A percentile compares a stretch with the other conserved stretches of the same genome.
Conservation (phyloP, 2,888 invertebrate species). For the Drosophila phalerata region DNA sequence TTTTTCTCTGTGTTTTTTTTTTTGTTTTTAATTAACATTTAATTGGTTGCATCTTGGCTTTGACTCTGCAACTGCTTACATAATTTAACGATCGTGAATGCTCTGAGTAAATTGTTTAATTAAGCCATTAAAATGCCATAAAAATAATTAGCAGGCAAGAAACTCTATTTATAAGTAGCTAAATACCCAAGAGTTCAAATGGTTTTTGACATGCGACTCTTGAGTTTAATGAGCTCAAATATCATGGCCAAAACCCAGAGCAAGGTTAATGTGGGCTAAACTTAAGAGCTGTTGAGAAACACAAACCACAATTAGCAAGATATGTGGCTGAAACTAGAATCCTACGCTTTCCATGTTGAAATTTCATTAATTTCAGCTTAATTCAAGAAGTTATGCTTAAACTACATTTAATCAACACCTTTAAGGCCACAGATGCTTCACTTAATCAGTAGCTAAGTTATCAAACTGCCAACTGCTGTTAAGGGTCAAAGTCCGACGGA, state of each 20-base stretch:
- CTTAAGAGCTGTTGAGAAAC: slow-evolving; percentile 27
- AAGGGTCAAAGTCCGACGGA: slow-evolving; percentile 14
- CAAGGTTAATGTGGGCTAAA: slow-evolving; percentile 41
- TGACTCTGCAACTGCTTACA: slow-evolving; percentile 56
- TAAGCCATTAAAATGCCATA: slow-evolving; percentile 78
- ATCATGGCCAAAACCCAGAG: slow-evolving; percentile 23
- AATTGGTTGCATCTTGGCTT: slow-evolving; percentile 75
- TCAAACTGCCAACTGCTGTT: neutral
- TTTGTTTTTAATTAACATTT: slow-evolving; percentile 71
- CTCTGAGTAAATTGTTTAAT: slow-evolving; percentile 77
- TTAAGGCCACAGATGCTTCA: slow-evolving; percentile 2
- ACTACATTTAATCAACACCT: slow-evolving; percentile 21
- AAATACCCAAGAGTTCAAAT: slow-evolving; percentile 59
- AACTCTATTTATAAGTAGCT: slow-evolving; percentile 6
- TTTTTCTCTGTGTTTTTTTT: slow-evolving; percentile 25
- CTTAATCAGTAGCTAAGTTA: slow-evolving; percentile 14
- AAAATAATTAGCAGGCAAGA: slow-evolving; percentile 70
- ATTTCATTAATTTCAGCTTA: neutral
- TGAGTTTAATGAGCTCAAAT: slow-evolving; percentile 48
- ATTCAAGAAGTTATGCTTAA: slow-evolving; percentile 6
- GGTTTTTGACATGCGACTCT: slow-evolving; percentile 69
- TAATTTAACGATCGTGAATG: slow-evolving; percentile 70
- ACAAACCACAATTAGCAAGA: slow-evolving; percentile 29
- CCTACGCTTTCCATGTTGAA: neutral
- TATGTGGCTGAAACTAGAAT: neutral